Percentiles rank a stretch among this genome's conserved stretches.
These are phyloP conservation scores for Pocota personata DNA, from an alignment of 2,888 invertebrate genomes.

Conservation along the genomic window DNA sequence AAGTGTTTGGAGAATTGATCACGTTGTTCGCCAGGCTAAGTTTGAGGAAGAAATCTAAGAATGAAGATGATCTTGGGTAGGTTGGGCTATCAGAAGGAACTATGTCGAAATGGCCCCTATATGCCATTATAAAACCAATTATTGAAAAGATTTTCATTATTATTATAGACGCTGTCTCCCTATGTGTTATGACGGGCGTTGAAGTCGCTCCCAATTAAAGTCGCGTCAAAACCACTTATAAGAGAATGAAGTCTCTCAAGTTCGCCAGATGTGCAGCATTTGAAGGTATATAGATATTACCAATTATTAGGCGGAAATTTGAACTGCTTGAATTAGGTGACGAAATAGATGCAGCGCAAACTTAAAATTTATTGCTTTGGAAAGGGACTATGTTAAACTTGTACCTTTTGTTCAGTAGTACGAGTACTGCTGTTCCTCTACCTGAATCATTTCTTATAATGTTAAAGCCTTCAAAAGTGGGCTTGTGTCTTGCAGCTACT, in stretches of 20 bases:
- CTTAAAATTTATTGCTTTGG: slow-evolving; percentile 1
- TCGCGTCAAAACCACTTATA: background rate
- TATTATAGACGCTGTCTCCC: no score
- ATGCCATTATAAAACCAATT: background rate
- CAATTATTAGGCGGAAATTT: background rate
- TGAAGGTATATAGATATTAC: slow-evolving; percentile 17
- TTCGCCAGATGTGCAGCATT: background rate
- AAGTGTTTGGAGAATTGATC: no score
- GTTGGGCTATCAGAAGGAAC: background rate
- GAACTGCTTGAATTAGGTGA: background rate
- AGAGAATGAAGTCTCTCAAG: background rate
- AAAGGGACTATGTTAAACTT: background rate
- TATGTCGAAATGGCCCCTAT: background rate
- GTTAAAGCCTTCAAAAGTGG: slow-evolving; percentile 2
- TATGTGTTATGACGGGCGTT: no score
- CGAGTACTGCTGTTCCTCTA: background rate
- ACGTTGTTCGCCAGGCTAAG: no score
- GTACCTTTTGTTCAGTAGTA: background rate
- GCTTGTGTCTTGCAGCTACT: background rate
- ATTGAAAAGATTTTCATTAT: no score
- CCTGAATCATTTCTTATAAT: background rate
- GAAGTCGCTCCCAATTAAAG: no score
- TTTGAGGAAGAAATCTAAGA: no score
- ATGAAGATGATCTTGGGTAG: no score
- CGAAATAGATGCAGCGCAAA: background rate